Percentiles rank a stretch among this genome's conserved stretches.
phyloP scores from a whole-genome alignment of 2,113 vertebrate species.

The Varanus komodoensis region DNA sequence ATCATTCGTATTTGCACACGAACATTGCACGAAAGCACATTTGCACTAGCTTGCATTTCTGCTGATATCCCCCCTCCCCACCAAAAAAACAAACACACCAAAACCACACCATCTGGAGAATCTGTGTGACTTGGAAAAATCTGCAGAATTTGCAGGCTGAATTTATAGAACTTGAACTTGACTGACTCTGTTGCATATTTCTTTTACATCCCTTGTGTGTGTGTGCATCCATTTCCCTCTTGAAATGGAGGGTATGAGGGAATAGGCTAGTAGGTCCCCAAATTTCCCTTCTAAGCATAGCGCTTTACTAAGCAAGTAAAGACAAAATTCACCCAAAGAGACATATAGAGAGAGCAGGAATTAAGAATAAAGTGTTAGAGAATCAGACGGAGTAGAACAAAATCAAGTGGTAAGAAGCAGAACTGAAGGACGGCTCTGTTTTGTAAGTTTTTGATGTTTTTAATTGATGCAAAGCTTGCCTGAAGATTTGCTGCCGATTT shows the following conservation, averaged over 20 bases:
- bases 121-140: no score
- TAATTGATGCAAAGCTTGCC: constrained; percentile 73
- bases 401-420: constrained; percentile 64
- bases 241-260: neutral
- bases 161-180: no score
- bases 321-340: no score
- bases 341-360: constrained; percentile 47
- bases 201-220: neutral
- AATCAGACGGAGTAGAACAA: constrained; percentile 46
- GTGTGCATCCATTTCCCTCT: neutral
- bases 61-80: no score
- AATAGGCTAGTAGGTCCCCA: neutral
- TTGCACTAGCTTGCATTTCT: no score
- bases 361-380: constrained; percentile 51
- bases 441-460: constrained; percentile 67
- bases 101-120: no score
- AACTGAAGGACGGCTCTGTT: constrained; percentile 54
- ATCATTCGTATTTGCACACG: no score
- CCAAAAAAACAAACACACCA: no score
- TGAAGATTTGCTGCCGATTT: constrained; percentile 73
- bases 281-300: neutral
- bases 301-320: no score
- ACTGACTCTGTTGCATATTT: no score
- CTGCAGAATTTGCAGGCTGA: no score
- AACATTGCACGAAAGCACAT: no score